Evolutionary conservation across 2,888 invertebrate genomes (phyloP).

Genomic region (Sinelater perroti): DNA sequence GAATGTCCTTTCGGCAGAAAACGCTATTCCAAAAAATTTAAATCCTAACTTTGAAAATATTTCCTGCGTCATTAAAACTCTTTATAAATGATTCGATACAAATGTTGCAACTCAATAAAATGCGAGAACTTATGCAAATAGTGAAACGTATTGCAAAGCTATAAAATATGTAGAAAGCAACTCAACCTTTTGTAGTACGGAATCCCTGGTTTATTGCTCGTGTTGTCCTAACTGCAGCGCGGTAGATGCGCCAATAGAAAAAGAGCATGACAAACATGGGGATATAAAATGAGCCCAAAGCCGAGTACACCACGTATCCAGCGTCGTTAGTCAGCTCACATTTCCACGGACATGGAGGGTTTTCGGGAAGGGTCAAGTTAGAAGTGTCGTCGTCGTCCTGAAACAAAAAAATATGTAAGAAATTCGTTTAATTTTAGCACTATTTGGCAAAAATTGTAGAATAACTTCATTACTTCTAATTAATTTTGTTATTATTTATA

Average conservation of each 20-base stretch:
- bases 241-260: constrained; percentile 97
- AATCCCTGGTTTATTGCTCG: constrained; percentile 92
- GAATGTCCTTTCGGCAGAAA: neutral
- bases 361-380: constrained; percentile 55
- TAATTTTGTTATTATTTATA: too few relatives aligned
- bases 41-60: neutral
- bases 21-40: neutral
- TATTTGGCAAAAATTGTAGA: too few relatives aligned
- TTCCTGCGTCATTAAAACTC: neutral
- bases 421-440: too few relatives aligned
- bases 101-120: neutral
- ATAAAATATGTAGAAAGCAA: neutral
- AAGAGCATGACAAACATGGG: constrained; percentile 98
- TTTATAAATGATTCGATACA: too few relatives aligned
- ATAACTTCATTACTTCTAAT: too few relatives aligned
- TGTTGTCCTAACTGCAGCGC: constrained; percentile 92
- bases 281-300: constrained; percentile 97
- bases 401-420: constrained; percentile 44
- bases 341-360: constrained; percentile 80
- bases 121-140: neutral
- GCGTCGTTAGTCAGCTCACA: constrained; percentile 93
- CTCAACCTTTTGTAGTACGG: constrained; percentile 82
- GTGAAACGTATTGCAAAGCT: neutral
- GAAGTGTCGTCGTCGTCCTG: constrained; percentile 48
- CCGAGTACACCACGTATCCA: constrained; percentile 96